Conservation (phyloP, 1,140 invertebrate genomes). For the Orussus abietinus region DNA sequence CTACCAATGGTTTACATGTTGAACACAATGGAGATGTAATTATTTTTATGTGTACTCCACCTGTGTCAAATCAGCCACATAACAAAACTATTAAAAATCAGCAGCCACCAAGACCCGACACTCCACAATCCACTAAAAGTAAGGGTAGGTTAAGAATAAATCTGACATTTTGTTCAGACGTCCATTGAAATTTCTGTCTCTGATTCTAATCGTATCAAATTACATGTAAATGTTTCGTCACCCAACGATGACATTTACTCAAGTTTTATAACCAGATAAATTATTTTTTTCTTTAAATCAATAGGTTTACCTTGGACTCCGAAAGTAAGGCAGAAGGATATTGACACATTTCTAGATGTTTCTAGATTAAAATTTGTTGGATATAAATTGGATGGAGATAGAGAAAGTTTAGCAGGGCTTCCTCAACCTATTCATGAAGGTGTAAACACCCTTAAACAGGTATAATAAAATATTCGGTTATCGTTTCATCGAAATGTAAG, state of each 20-base stretch:
- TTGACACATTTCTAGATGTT: conserved; percentile 87
- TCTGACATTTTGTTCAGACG: conserved; percentile 3
- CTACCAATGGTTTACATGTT: too few relatives aligned
- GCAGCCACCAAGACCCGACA: conserved; percentile 44
- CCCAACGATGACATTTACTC: too few relatives aligned
- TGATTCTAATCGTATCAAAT: too few relatives aligned
- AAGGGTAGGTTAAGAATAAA: conserved; percentile 30
- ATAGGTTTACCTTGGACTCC: conserved; percentile 87
- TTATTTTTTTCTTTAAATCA: conserved; percentile 11
- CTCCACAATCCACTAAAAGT: conserved; percentile 45
- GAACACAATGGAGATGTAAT: too few relatives aligned
- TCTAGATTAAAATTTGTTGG: conserved; percentile 94
- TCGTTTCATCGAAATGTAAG: too few relatives aligned
- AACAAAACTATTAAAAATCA: too few relatives aligned
- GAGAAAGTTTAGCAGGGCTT: conserved; percentile 84
- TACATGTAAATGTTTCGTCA: too few relatives aligned
- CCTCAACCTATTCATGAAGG: conserved; percentile 95
- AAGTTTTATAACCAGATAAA: conserved; percentile 3
- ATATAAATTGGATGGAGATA: conserved; percentile 80
- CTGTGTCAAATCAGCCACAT: too few relatives aligned
- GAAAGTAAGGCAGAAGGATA: conserved; percentile 92
- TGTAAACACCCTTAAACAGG: conserved; percentile 80
- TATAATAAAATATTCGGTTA: conserved; percentile 29
- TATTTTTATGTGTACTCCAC: too few relatives aligned
- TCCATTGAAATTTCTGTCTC: conserved; percentile 6